Evolutionary conservation across 2,888 invertebrate species (phyloP).

Genomic region (Lepidocyrtinus sp.): DNA sequence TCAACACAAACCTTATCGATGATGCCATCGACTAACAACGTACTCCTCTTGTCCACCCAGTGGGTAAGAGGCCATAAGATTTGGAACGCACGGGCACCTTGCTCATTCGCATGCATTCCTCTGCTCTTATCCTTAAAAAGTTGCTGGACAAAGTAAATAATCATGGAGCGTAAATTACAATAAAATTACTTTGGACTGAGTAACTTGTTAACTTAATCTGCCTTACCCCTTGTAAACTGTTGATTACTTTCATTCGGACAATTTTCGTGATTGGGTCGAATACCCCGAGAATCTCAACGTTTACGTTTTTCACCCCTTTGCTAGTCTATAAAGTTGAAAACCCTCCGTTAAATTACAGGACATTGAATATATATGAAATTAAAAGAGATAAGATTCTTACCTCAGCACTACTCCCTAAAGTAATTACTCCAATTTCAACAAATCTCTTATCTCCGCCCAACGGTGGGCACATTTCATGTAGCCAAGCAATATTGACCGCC

Average conservation of each 20-base stretch:
- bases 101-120: constrained; percentile 77
- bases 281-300: constrained; percentile 90
- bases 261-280: constrained; percentile 82
- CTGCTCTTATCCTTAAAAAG: constrained; percentile 34
- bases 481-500: constrained; percentile 84
- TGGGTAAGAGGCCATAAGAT: constrained; percentile 84
- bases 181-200: too few species aligned
- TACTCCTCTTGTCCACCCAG: constrained; percentile 86
- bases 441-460: constrained; percentile 82
- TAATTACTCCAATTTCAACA: constrained; percentile 88
- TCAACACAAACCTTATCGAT: constrained; percentile 81
- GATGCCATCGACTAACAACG: constrained; percentile 85
- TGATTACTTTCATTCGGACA: constrained; percentile 85
- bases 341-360: neutral
- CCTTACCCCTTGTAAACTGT: constrained; percentile 71
- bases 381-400: constrained; percentile 26
- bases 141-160: constrained; percentile 19
- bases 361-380: neutral
- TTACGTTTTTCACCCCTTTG: constrained; percentile 77
- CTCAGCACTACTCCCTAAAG: constrained; percentile 82
- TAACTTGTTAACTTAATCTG: too few species aligned
- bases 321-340: constrained; percentile 33
- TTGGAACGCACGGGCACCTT: constrained; percentile 75
- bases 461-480: constrained; percentile 83
- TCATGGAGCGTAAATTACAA: neutral